Base-by-base conservation (phyloP, 2,797 vertebrate species). In the Dromococcyx pavoninus region DNA sequence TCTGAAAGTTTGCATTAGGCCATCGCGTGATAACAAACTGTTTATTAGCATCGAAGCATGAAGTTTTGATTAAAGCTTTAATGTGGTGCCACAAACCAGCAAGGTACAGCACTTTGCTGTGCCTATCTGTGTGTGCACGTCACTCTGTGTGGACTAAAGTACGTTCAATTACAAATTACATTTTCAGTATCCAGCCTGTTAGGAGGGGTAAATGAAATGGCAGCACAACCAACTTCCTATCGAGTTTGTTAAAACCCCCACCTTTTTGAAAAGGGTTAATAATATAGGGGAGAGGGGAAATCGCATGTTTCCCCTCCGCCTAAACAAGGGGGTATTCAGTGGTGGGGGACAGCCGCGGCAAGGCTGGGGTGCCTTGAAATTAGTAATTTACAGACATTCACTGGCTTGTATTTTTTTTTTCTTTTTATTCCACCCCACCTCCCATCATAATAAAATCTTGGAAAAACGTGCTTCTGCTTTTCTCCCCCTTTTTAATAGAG, bases 1-100 rank as follows among this genome's bases (percentile, higher is more conserved):
- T 92, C 58, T 33, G 57, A 50, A 84, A 87, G 80, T 90, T 95
- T 76, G 9, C 22, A 10, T 76, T 82, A 95, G 88, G 72, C 56
- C 81, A 8, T 57, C 1, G 5, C 32, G 8, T 56, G 79, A 15
- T 39, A 70, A 25, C 33, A 39, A 86, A 25, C 64, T 43, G 44
- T 65, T 88, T 93, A 35, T 69, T n/a, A 81, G 53, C 60, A 46
- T 3, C 5, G 69, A 76, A 86, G 77, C 80, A 37, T 24, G 69
- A 90, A 82, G 64, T 86, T 86, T 76, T 66, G 71, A 56, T 86
- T 71, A 57, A 71, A 95, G 82, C 81, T 87, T 74, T 56, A 58
- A 50, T 27, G 76, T 3, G 1, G 33, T 11, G 24, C 17, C 81
- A 81, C 60, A 62, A 64, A 32, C 48, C 77, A 60, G 43, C 69